Evolutionary conservation across 2,797 vertebrate species (phyloP), one percentile per base, ranked within the genome.

Genomic region (Sebastes vulpes): DNA sequence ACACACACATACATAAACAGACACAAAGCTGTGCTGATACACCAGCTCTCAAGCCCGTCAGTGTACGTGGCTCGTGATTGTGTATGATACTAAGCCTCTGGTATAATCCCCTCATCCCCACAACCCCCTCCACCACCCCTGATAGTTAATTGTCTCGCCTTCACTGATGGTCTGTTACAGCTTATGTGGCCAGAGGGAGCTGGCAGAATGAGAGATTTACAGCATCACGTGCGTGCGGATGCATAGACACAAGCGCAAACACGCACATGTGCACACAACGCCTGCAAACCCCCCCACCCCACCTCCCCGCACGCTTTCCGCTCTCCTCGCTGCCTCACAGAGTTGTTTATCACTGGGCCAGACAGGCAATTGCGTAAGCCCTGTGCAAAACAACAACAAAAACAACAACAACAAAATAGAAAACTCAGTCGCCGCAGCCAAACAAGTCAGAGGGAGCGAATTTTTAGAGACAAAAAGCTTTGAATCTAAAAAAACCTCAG

Each of bases 111-210:
- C 72, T 46, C 58, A 20, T 64, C 76, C 85, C 73, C 75, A 53
- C 60, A 12, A 46, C 69, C 31, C 69, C 75, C 72, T 29, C 76
- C 73, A 38, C 69, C 69, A 48, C 67, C 75, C 52, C 72, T 84
- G 89, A 94, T 89, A 93, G 93, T 94, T 96, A 95, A 95, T 95
- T 95, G 92, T 95, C 93, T 93, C 90, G 94, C 90, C 93, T 95
- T 93, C 90, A 38, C 90, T 93, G 94, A 95, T 94, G 93, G 92
- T 93, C 90, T 95, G 94, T 94, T 95, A 90, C 90, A 91, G 94
- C 92, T 95, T 93, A 93, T 90, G 91, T 92, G 92, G 86, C 91
- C 91, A 85, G 75, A 85, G 91, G 91, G 92, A 86, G 83, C 71
- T 20, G 69, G 88, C 79, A 82, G 81, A 78, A 74, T 78, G 76